These are phyloP conservation scores for Mellilla xanthometata DNA, from an alignment of 2,888 invertebrate species.

Conservation along the genomic window DNA sequence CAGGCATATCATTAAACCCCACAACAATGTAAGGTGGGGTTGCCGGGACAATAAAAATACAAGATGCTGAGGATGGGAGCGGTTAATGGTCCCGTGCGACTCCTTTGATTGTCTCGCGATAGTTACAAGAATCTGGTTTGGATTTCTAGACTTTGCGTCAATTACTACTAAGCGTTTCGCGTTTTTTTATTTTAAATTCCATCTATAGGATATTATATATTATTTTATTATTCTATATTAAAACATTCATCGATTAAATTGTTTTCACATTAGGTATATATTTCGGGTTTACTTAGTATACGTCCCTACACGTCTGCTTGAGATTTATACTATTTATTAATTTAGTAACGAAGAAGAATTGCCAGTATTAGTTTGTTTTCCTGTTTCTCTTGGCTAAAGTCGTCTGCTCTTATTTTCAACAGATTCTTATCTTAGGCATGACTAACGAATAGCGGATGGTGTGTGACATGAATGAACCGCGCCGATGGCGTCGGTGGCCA, in stretches of 20 bases:
- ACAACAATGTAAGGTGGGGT: slow-evolving; percentile 77
- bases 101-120: slow-evolving; percentile 49
- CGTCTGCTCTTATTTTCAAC: slow-evolving; percentile 20
- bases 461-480: slow-evolving; percentile 60
- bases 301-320: too few relatives aligned
- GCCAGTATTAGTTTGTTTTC: too few relatives aligned
- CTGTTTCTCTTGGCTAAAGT: neutral
- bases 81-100: slow-evolving; percentile 65
- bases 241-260: too few relatives aligned
- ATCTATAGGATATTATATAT: too few relatives aligned
- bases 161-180: slow-evolving; percentile 1
- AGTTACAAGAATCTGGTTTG: slow-evolving; percentile 40
- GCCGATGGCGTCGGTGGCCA: slow-evolving; percentile 50
- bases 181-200: too few relatives aligned
- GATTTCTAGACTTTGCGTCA: slow-evolving; percentile 21
- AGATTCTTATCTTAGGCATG: slow-evolving; percentile 48
- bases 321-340: too few relatives aligned
- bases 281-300: too few relatives aligned
- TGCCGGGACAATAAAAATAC: slow-evolving; percentile 69
- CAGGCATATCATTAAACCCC: slow-evolving; percentile 61
- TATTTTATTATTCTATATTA: too few relatives aligned
- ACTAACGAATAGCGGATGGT: slow-evolving; percentile 45
- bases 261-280: too few relatives aligned
- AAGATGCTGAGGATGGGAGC: slow-evolving; percentile 73
- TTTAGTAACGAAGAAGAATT: too few relatives aligned